Evolutionary conservation across 1,140 invertebrate genomes (phyloP).

Genomic region (Danaus plexippus): DNA sequence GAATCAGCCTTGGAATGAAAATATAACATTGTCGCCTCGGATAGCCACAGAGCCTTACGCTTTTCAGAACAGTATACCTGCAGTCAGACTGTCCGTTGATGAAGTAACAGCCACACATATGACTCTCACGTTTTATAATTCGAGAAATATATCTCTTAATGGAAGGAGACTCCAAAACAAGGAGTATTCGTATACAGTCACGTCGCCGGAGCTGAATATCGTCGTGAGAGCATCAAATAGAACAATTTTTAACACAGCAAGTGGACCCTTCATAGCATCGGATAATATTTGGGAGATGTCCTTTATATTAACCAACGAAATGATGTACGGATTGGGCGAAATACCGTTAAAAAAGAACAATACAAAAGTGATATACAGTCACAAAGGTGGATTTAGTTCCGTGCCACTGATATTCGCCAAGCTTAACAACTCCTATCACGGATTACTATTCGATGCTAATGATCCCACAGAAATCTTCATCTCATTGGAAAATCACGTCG

Average conservation of each 20-base stretch:
- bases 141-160: conserved; percentile 13
- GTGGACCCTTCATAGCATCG: conserved; percentile 56
- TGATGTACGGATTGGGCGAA: conserved; percentile 56
- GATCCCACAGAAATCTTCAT: conserved; percentile 47
- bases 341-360: conserved; percentile 41
- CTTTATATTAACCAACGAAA: conserved; percentile 51
- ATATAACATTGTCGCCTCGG: conserved; percentile 36
- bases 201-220: conserved; percentile 46
- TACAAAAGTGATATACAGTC: conserved; percentile 46
- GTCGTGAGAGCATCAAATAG: conserved; percentile 34
- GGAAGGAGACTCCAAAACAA: conserved; percentile 40
- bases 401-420: conserved; percentile 56
- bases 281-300: conserved; percentile 58
- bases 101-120: conserved; percentile 50
- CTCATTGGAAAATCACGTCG: conserved; percentile 35
- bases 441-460: conserved; percentile 41
- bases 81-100: conserved; percentile 40
- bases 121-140: conserved; percentile 42
- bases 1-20: conserved; percentile 37
- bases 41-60: conserved; percentile 41
- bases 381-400: conserved; percentile 32
- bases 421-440: conserved; percentile 43
- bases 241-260: conserved; percentile 46
- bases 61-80: conserved; percentile 31
- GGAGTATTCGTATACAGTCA: conserved; percentile 38